Evolutionary conservation across 2,113 vertebrate genomes (phyloP).

Genomic region (Cromileptes altivelis): DNA sequence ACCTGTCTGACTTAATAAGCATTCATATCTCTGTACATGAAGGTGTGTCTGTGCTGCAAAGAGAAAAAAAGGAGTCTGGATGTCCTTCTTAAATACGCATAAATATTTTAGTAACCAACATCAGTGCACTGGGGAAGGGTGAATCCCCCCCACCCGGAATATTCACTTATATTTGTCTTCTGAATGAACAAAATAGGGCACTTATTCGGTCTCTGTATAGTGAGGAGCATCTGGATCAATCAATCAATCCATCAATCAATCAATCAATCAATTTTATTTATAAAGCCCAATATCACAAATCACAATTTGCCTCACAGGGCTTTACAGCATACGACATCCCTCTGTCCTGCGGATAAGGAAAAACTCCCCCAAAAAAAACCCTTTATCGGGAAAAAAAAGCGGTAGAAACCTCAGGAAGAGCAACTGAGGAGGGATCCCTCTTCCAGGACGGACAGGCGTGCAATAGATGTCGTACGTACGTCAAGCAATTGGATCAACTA

Average conservation of each 20-base stretch:
- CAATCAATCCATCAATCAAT: no score
- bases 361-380: no score
- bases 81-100: conserved; percentile 6
- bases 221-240: conserved; percentile 27
- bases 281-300: no score
- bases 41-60: neutral
- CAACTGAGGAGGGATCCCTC: no score
- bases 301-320: no score
- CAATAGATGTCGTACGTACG: no score
- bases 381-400: no score
- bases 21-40: neutral
- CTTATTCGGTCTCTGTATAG: neutral
- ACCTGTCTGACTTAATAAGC: neutral
- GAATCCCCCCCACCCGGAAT: neutral
- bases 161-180: conserved; percentile 16
- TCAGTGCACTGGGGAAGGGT: neutral
- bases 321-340: no score
- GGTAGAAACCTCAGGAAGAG: no score
- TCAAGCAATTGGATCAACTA: conserved; percentile 26
- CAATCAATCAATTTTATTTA: no score
- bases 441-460: no score
- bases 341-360: no score
- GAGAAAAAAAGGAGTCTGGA: neutral
- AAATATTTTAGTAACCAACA: conserved; percentile 25
- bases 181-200: conserved; percentile 4